A percentile compares a stretch with the other conserved stretches of the same genome.
phyloP scores from a whole-genome alignment of 1,140 invertebrate genomes.

The Eulimnadia texana region DNA sequence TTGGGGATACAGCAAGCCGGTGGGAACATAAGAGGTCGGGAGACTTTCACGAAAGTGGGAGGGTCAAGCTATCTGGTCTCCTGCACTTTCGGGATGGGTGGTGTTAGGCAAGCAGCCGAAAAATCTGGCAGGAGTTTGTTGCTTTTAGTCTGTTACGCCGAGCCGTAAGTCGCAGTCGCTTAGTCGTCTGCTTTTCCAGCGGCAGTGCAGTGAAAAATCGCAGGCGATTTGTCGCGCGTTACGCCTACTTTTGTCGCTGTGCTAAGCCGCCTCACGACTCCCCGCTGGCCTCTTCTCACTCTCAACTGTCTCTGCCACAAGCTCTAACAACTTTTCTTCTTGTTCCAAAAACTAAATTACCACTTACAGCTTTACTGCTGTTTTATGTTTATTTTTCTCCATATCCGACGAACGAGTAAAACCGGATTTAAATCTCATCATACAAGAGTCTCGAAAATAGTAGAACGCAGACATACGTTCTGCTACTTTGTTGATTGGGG shows the following conservation, averaged over 20 bases:
- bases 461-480: too few relatives aligned
- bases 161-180: background rate
- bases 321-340: too few relatives aligned
- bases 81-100: background rate
- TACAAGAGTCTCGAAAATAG: too few relatives aligned
- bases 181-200: background rate
- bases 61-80: background rate
- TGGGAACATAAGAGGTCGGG: background rate
- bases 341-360: background rate
- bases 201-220: background rate
- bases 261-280: background rate
- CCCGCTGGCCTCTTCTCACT: background rate
- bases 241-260: background rate
- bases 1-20: too few relatives aligned
- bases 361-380: background rate
- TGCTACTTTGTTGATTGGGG: too few relatives aligned
- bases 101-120: background rate
- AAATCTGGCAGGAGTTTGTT: background rate
- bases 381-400: background rate
- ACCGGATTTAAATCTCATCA: too few relatives aligned
- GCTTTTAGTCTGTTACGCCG: background rate
- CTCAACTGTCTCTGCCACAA: background rate
- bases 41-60: background rate
- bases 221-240: too few relatives aligned
- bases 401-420: too few relatives aligned